Conservation (phyloP, 2,113 vertebrate genomes). For the crab-eating macaque (Macaca fascicularis) region DNA sequence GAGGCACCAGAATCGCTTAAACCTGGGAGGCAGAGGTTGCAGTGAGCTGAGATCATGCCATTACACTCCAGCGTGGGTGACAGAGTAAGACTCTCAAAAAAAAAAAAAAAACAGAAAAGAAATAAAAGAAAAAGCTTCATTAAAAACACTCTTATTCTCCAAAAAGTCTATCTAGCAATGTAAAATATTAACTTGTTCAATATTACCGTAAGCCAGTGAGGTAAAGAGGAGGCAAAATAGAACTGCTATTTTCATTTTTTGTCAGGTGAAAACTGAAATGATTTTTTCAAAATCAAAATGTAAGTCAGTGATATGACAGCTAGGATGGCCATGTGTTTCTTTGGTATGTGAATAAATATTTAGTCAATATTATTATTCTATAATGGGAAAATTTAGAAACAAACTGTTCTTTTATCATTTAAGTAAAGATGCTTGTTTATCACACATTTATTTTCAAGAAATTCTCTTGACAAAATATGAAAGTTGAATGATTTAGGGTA, state of each 20-base stretch:
- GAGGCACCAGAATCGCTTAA: no score
- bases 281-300: neutral
- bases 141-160: neutral
- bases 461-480: neutral
- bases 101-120: no score
- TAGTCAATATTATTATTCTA: neutral
- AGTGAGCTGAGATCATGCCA: no score
- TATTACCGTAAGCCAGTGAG: neutral
- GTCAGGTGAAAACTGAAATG: neutral
- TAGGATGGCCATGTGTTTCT: neutral
- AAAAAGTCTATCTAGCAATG: neutral
- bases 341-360: neutral
- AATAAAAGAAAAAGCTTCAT: neutral
- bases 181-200: neutral
- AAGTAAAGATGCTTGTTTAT: neutral
- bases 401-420: neutral
- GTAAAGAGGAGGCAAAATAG: neutral
- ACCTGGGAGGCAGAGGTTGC: no score
- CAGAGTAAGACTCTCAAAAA: no score
- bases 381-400: neutral
- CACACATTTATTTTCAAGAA: neutral
- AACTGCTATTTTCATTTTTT: neutral
- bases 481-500: neutral
- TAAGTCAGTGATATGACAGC: neutral
- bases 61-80: no score